These are phyloP conservation scores for Trichonephila clavipes DNA, from an alignment of 1,140 invertebrate species.

Conservation along the genomic window DNA sequence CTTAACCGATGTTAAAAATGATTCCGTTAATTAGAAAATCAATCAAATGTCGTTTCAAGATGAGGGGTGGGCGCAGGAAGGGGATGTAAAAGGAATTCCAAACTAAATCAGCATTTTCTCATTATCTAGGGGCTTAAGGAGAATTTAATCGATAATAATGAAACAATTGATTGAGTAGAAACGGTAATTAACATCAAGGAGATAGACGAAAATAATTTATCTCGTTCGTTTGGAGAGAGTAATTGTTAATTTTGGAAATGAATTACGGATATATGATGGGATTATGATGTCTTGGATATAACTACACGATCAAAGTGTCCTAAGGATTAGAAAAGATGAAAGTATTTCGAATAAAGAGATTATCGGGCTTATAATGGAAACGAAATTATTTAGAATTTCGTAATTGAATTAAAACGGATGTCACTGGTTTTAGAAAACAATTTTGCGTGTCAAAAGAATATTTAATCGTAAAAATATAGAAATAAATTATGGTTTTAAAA, in stretches of 20 bases:
- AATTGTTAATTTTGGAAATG: conserved; percentile 22
- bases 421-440: no score
- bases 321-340: no score
- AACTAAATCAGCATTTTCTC: neutral
- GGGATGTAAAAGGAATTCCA: neutral
- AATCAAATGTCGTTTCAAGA: neutral
- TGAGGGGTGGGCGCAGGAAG: neutral
- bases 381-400: no score
- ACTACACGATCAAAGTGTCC: neutral
- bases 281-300: neutral
- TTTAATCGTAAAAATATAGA: no score
- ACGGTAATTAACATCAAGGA: neutral
- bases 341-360: no score
- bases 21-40: conserved; percentile 32
- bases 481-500: no score
- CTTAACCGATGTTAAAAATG: conserved; percentile 34
- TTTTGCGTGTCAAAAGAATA: no score
- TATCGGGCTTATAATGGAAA: no score
- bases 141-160: conserved; percentile 26
- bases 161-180: conserved; percentile 6
- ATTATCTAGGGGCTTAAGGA: neutral
- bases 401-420: no score
- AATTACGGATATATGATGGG: neutral
- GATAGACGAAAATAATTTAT: neutral
- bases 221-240: neutral